Percentiles rank a stretch among this genome's conserved stretches.
Evolutionary conservation across 2,797 vertebrate species (phyloP).

Genomic region (Crax fasciolata): DNA sequence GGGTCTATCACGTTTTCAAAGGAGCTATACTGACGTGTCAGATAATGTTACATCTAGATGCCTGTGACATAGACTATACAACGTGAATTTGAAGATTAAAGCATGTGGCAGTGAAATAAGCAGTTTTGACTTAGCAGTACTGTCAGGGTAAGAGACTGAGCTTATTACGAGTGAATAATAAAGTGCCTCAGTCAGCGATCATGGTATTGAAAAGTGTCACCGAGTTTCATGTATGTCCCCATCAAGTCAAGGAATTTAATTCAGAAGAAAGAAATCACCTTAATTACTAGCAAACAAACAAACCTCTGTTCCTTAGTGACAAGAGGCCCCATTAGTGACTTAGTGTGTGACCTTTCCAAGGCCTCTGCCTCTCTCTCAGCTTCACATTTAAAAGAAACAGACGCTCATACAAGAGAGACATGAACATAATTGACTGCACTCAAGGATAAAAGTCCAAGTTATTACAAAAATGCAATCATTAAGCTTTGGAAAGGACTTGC

Average conservation of each 20-base stretch:
- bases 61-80: not conserved
- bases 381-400: not conserved
- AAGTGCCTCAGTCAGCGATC: not conserved
- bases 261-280: not conserved
- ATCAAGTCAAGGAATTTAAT: not conserved
- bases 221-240: not conserved
- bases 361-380: not conserved
- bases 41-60: not conserved
- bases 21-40: not conserved
- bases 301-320: not conserved
- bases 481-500: not conserved
- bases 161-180: not conserved
- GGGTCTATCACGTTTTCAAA: not conserved
- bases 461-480: not conserved
- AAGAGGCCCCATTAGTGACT: not conserved
- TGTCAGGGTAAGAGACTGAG: not conserved
- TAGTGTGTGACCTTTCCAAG: not conserved
- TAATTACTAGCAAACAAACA: not conserved
- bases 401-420: not conserved
- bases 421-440: accelerated
- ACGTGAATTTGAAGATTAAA: not conserved
- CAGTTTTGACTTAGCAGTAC: not conserved
- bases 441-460: not conserved
- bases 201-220: not conserved
- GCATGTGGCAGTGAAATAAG: not conserved